A percentile compares a stretch with the other conserved stretches of the same genome.
phyloP scores from a whole-genome alignment of 2,888 invertebrate genomes.

The Hartigia nigra region DNA sequence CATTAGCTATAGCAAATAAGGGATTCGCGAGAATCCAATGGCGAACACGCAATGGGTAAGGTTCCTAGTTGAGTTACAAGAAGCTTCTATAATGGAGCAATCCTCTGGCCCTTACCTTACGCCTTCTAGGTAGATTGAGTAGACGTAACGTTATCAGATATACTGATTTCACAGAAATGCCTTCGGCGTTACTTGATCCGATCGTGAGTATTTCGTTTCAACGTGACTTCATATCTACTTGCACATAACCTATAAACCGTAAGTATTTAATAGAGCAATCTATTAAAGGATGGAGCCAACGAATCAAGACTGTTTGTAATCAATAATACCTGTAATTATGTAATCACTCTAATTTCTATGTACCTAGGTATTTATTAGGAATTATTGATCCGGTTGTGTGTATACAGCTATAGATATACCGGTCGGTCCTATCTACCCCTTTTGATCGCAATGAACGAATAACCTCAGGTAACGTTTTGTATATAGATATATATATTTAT shows the following conservation, averaged over 20 bases:
- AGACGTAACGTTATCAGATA: background rate
- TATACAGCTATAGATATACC: background rate
- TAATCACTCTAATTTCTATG: background rate
- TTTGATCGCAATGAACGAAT: background rate
- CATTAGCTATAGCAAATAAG: background rate
- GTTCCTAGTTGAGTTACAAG: background rate
- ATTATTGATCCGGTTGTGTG: background rate
- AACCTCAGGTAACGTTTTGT: background rate
- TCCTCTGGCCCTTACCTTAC: background rate
- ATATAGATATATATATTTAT: too few relatives aligned
- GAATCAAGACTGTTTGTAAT: background rate
- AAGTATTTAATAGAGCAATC: background rate
- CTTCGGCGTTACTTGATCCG: background rate
- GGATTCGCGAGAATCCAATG: background rate
- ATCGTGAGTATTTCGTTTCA: background rate
- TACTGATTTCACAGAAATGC: background rate
- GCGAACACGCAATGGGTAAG: background rate
- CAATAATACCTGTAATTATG: background rate
- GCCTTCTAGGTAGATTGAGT: background rate
- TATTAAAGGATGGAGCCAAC: background rate
- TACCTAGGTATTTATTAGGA: background rate
- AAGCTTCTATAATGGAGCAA: background rate
- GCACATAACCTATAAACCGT: background rate
- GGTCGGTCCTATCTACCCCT: background rate
- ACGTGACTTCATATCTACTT: background rate